Conservation (phyloP, 1,140 invertebrate genomes). For the Acyrthosiphon pisum region DNA sequence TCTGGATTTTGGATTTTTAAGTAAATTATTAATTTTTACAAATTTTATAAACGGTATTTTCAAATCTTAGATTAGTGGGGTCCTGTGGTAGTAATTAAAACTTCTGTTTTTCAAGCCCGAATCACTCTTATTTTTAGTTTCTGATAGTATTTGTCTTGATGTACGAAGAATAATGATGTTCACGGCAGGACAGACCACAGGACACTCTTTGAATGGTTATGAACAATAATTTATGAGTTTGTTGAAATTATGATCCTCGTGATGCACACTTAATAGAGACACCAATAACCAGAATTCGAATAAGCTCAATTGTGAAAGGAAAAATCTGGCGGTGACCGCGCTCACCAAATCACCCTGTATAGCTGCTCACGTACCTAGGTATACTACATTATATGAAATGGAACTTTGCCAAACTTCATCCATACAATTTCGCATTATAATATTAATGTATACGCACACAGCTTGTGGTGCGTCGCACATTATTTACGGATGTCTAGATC, state of each 20-base stretch:
- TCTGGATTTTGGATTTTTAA: background rate
- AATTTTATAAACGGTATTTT: background rate
- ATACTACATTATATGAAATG: background rate
- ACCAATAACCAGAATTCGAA: background rate
- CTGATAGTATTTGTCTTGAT: background rate
- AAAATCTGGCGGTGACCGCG: background rate
- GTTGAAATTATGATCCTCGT: background rate
- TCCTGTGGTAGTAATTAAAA: too few relatives aligned
- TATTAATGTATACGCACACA: conserved; percentile 17
- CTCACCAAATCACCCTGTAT: background rate
- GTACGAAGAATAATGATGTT: too few relatives aligned
- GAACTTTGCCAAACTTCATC: conserved; percentile 21
- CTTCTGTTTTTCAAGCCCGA: background rate
- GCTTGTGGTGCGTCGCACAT: background rate
- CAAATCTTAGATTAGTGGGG: background rate
- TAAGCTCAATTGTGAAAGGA: background rate
- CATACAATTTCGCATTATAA: background rate
- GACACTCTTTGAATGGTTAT: background rate
- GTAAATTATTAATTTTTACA: background rate
- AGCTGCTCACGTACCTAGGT: background rate
- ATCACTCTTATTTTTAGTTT: background rate
- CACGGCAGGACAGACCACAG: too few relatives aligned
- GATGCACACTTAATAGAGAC: too few relatives aligned
- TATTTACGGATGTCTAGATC: conserved; percentile 35
- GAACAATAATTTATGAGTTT: background rate